Conservation (phyloP, 1,140 invertebrate genomes). For the Drosophila trapezifrons region DNA sequence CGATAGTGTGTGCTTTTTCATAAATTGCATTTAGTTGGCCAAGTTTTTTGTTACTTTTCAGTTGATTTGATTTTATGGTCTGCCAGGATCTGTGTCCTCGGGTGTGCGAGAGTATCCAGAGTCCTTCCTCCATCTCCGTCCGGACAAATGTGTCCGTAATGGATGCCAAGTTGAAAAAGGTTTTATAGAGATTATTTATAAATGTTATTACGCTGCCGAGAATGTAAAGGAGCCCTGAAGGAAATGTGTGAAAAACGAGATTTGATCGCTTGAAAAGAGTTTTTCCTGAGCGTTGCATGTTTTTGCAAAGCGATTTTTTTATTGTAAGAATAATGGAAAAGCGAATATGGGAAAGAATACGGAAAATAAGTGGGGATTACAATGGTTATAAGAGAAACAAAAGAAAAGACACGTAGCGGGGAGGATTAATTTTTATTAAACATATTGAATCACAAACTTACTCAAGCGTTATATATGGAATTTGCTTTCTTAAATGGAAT, state of each 20-base stretch:
- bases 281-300: conserved; percentile 3
- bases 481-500: background rate
- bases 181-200: conserved; percentile 55
- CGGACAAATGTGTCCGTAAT: conserved; percentile 52
- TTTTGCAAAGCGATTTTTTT: conserved; percentile 19
- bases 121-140: conserved; percentile 1
- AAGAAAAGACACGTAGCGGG: background rate
- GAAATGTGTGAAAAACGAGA: conserved; percentile 20
- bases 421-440: background rate
- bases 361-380: background rate
- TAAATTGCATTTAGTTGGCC: conserved; percentile 73
- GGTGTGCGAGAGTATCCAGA: conserved; percentile 11
- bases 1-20: conserved; percentile 61
- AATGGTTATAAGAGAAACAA: background rate
- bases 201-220: conserved; percentile 48
- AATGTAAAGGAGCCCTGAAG: conserved; percentile 27
- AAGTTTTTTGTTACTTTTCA: conserved; percentile 63
- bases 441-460: too few relatives aligned
- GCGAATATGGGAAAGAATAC: background rate
- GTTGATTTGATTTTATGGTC: conserved; percentile 55
- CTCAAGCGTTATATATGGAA: background rate
- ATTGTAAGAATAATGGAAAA: background rate
- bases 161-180: conserved; percentile 51
- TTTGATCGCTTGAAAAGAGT: conserved; percentile 29
- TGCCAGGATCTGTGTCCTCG: conserved; percentile 39